Percentiles rank a stretch among this genome's conserved stretches.
Conservation (phyloP, 2,797 vertebrate species). For the Chromis chromis region DNA sequence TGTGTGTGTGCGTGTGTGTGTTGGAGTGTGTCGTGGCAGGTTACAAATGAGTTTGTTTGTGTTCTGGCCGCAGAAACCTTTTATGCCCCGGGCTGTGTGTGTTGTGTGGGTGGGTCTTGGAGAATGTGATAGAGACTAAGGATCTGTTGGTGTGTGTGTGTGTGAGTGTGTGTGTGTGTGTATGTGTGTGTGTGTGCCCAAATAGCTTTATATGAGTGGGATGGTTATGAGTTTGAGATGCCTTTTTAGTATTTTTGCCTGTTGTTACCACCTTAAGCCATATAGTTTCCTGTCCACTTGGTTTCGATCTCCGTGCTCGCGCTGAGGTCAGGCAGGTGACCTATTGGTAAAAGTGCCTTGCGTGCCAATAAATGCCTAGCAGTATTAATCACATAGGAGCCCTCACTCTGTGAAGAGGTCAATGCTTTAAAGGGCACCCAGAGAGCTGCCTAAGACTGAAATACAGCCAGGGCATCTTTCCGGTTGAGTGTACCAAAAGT, state of each 20-base stretch:
- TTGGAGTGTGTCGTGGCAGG: constrained; percentile 75
- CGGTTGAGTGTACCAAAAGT: constrained; percentile 81
- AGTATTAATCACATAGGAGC: constrained; percentile 83
- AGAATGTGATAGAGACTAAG: constrained; percentile 75
- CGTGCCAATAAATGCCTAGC: constrained; percentile 82
- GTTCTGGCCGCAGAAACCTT: constrained; percentile 81
- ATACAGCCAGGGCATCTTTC: constrained; percentile 76
- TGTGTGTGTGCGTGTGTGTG: constrained; percentile 54
- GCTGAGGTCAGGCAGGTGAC: constrained; percentile 80
- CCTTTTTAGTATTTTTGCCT: constrained; percentile 66
- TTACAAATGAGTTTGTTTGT: constrained; percentile 85
- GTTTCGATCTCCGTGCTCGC: constrained; percentile 71
- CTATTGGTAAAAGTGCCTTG: constrained; percentile 84
- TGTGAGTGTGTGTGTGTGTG: constrained; percentile 47
- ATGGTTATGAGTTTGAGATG: constrained; percentile 60
- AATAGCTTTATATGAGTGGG: constrained; percentile 64
- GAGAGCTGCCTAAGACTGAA: constrained; percentile 74
- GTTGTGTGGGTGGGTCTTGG: constrained; percentile 81
- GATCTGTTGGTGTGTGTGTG: constrained; percentile 47
- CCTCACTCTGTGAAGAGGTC: constrained; percentile 77
- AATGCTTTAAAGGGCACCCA: constrained; percentile 83
- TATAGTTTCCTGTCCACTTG: constrained; percentile 71
- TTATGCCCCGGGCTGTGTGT: constrained; percentile 80
- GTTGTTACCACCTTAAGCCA: constrained; percentile 67
- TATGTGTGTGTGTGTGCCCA: constrained; percentile 33